Conservation (phyloP, 23 tunicate genomes). For the Halocynthia aurantium region DNA sequence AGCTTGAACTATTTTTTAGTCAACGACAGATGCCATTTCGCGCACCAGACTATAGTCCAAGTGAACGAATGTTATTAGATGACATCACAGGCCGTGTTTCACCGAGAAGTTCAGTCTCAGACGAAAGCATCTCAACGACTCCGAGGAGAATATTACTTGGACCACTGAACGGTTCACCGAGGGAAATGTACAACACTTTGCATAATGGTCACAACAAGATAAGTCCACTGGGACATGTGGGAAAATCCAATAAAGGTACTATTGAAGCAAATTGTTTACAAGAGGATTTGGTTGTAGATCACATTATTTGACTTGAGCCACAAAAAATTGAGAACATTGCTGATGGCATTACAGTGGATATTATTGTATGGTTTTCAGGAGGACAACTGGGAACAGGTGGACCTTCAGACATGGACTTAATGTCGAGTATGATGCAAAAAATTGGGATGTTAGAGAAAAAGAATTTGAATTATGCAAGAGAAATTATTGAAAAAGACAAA, state of each 20-base stretch:
- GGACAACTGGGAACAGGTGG: neutral
- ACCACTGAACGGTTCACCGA: conserved; percentile 14
- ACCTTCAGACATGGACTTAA: conserved; percentile 53
- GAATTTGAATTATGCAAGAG: conserved; percentile 42
- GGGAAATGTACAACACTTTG: conserved; percentile 4
- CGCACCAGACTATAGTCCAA: conserved; percentile 3
- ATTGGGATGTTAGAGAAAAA: conserved; percentile 67
- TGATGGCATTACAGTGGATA: too few relatives aligned
- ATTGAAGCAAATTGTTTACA: too few relatives aligned
- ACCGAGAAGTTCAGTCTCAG: neutral
- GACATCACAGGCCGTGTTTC: conserved; percentile 22
- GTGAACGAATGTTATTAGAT: conserved; percentile 35
- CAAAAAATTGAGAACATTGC: too few relatives aligned
- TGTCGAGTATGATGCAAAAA: conserved; percentile 76
- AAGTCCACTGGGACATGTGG: conserved; percentile 4
- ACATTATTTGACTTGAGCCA: too few relatives aligned
- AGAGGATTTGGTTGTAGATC: too few relatives aligned
- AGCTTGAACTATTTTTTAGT: conserved; percentile 9
- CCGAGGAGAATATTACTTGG: neutral
- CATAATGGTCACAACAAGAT: neutral
- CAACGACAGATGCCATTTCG: conserved; percentile 75
- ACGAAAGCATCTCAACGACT: neutral
- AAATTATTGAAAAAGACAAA: conserved; percentile 65
- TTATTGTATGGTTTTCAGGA: too few relatives aligned
- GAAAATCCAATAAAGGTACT: neutral